Evolutionary conservation across 1,140 invertebrate species (phyloP).

Genomic region (Tribolium madens): DNA sequence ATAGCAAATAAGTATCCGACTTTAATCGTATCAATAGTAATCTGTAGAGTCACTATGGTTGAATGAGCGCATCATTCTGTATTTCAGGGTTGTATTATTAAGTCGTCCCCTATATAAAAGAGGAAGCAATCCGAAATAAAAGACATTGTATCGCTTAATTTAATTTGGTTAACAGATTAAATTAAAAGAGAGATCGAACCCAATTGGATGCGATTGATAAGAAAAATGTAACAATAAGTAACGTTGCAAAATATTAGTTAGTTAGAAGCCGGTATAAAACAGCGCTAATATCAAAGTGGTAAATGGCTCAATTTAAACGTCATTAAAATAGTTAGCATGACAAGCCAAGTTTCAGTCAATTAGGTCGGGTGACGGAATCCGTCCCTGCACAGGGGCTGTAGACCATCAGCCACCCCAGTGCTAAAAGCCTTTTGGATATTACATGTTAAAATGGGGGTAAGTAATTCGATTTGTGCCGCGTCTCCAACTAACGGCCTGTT

Average conservation of each 20-base stretch:
- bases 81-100: constrained; percentile 34
- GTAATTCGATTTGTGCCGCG: constrained; percentile 65
- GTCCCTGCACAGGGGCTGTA: constrained; percentile 51
- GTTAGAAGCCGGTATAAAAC: background rate
- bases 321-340: constrained; percentile 58
- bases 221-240: background rate
- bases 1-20: constrained; percentile 33
- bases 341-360: constrained; percentile 58
- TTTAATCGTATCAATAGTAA: constrained; percentile 26
- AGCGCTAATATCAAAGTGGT: background rate
- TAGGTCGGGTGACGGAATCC: constrained; percentile 56
- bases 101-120: constrained; percentile 21
- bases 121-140: constrained; percentile 24
- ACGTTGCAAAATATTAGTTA: background rate
- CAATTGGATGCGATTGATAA: background rate
- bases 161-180: constrained; percentile 28
- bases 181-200: background rate
- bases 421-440: constrained; percentile 67
- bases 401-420: constrained; percentile 61
- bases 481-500: constrained; percentile 53
- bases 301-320: constrained; percentile 51
- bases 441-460: constrained; percentile 67
- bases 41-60: constrained; percentile 37
- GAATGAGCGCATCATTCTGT: constrained; percentile 37
- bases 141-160: constrained; percentile 29